Conservation (phyloP, 2,888 invertebrate species). For the Blastobasis adustella region DNA sequence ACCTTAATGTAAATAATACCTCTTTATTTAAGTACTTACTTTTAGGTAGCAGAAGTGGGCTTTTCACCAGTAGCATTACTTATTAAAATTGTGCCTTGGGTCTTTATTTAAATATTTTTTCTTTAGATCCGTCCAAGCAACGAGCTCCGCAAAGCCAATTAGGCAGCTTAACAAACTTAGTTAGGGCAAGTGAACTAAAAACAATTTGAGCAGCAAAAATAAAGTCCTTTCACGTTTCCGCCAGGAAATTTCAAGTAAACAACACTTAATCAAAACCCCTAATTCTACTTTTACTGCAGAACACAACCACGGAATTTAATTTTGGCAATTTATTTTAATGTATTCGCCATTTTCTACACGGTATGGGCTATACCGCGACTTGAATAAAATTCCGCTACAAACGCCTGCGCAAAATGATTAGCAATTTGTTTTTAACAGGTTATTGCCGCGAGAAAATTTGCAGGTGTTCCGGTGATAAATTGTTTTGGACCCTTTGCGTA, state of each 20-base stretch:
- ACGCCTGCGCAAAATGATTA: constrained; percentile 22
- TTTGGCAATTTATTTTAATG: constrained; percentile 32
- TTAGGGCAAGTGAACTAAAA: constrained; percentile 4
- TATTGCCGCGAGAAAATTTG: constrained; percentile 7
- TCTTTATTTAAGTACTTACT: no score
- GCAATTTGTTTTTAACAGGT: constrained; percentile 20
- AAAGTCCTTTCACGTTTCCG: constrained; percentile 1
- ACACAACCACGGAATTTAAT: constrained; percentile 28
- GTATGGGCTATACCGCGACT: constrained; percentile 14
- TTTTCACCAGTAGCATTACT: no score
- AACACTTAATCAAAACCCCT: constrained; percentile 25
- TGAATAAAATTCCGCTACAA: constrained; percentile 17
- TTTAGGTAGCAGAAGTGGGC: no score
- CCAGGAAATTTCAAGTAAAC: constrained; percentile 17
- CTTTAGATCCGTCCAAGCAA: neutral
- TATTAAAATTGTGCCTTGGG: no score
- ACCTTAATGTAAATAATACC: no score
- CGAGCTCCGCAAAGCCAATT: constrained; percentile 4
- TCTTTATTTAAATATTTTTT: no score
- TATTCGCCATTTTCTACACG: constrained; percentile 27
- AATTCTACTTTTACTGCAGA: constrained; percentile 17
- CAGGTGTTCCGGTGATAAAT: constrained; percentile 8
- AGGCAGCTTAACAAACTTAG: constrained; percentile 6
- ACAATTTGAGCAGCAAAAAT: constrained; percentile 10
- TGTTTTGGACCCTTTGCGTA: neutral